Conservation (phyloP, 2,888 invertebrate genomes). For the Conchocele bisecta region DNA sequence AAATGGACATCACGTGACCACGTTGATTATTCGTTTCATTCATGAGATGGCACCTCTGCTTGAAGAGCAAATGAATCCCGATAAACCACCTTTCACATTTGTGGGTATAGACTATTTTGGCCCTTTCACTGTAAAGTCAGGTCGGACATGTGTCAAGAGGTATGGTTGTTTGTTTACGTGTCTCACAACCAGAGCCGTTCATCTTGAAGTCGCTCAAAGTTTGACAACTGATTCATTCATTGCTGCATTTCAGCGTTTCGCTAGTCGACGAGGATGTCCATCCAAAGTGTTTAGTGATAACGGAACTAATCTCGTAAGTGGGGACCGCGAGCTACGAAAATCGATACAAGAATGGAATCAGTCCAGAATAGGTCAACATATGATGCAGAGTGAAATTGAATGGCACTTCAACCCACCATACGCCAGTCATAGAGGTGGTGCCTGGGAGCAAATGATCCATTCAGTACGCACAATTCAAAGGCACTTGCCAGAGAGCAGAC, state of each 20-base stretch:
- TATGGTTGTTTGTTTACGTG: conserved; percentile 55
- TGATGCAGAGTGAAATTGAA: conserved; percentile 17
- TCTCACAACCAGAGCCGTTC: conserved; percentile 31
- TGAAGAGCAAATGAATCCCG: conserved; percentile 28
- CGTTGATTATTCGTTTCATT: conserved; percentile 4
- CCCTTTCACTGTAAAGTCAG: conserved; percentile 36
- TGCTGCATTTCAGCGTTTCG: conserved; percentile 37
- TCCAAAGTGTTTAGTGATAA: conserved; percentile 31
- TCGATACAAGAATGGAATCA: conserved; percentile 28
- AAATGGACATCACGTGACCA: conserved; percentile 10
- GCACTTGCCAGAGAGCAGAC: conserved; percentile 16
- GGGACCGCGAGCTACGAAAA: conserved; percentile 24
- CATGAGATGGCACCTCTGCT: conserved; percentile 46
- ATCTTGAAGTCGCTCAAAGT: conserved; percentile 34
- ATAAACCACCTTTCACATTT: conserved; percentile 45
- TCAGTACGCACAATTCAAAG: conserved; percentile 16
- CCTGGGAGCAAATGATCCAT: conserved; percentile 31
- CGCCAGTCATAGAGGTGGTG: conserved; percentile 26
- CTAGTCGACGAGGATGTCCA: conserved; percentile 25
- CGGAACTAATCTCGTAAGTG: conserved; percentile 44
- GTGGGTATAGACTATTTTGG: conserved; percentile 54
- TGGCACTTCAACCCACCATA: conserved; percentile 42
- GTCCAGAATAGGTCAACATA: conserved; percentile 1
- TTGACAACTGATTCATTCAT: conserved; percentile 34
- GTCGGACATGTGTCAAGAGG: conserved; percentile 23